Base-by-base conservation (phyloP, 2,888 invertebrate species). In the Lithophane semibrunnea region DNA sequence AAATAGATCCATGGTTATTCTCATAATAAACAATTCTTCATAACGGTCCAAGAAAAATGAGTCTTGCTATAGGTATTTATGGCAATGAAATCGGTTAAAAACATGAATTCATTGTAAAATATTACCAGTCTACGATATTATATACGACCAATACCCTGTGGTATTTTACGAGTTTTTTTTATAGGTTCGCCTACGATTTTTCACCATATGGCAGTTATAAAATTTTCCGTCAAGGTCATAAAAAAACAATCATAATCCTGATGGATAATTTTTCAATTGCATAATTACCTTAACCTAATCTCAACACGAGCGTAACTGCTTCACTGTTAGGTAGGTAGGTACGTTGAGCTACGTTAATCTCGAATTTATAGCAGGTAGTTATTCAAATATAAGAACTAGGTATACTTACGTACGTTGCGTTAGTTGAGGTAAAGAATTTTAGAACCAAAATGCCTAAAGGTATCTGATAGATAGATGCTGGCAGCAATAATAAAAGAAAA, bases 161-260 rank as follows among this genome's bases (percentile, higher is more conserved):
- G 76, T 90, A 87, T 90, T 91, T 92, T 92, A 92, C 83, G 90
- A 89, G 85, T 80, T 77, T 89, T 93, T 77, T 92, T 90, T 90
- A 92, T 90, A 88, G 88, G 85, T 83, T 91, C 90, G 90, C 90
- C 91, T 90, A 88, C 91, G 85, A 86, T 69, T 90, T 90, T 89
- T 79, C 79, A 90, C 88, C 90, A 87, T 86, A 90, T 87, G 89
- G 86, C 76, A 88, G 91, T 86, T 89, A 88, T 90, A 91, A 91
- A 91, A 88, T 72, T 80, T 79, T 68, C 65, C 75, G 66, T 49
- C 79, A 79, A 84, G 83, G 85, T 61, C 47, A 70, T 69, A 49
- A 64, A 77, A 29, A 83, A 81, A 71, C 83, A 91, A 86, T 82
- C 75, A 89, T 83, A 29, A 29, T 44, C 18, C 47, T 73, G 68